phyloP scores from a whole-genome alignment of 2,113 vertebrate species.

The Corythoichthys haematopterus region DNA sequence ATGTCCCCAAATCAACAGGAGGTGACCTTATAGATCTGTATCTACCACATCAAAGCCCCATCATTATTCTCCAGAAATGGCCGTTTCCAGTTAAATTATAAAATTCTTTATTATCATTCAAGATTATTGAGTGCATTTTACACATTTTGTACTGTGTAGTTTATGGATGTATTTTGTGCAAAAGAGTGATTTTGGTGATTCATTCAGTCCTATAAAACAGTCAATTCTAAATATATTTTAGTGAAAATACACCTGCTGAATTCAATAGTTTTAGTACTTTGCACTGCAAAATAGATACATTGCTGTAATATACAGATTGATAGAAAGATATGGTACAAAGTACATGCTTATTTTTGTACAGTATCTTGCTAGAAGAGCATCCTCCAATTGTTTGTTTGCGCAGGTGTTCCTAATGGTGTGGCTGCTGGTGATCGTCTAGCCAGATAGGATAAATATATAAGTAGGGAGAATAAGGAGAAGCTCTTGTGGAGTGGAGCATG shows the following conservation, averaged over 20 bases:
- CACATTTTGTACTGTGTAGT: too few relatives aligned
- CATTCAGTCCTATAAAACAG: background rate
- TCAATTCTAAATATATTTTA: too few relatives aligned
- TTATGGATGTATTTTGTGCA: too few relatives aligned
- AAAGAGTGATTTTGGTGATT: background rate
- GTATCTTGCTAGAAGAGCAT: background rate
- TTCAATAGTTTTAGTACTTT: background rate
- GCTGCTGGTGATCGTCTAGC: background rate
- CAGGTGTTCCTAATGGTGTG: background rate
- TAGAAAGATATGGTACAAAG: background rate
- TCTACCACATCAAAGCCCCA: too few relatives aligned
- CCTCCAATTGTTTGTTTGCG: background rate
- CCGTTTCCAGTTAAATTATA: too few relatives aligned
- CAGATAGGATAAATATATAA: background rate
- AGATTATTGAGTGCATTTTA: too few relatives aligned
- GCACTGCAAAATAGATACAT: background rate
- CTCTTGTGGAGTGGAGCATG: conserved; percentile 31
- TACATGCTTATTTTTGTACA: too few relatives aligned
- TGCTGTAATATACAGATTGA: background rate
- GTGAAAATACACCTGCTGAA: background rate
- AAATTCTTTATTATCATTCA: too few relatives aligned
- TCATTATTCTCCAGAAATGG: too few relatives aligned
- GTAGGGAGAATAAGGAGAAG: conserved; percentile 3
- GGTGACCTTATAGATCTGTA: too few relatives aligned
- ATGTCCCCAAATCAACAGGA: too few relatives aligned